These are phyloP conservation scores for Leuctra nigra DNA, from an alignment of 2,888 invertebrate genomes.

Conservation along the genomic window DNA sequence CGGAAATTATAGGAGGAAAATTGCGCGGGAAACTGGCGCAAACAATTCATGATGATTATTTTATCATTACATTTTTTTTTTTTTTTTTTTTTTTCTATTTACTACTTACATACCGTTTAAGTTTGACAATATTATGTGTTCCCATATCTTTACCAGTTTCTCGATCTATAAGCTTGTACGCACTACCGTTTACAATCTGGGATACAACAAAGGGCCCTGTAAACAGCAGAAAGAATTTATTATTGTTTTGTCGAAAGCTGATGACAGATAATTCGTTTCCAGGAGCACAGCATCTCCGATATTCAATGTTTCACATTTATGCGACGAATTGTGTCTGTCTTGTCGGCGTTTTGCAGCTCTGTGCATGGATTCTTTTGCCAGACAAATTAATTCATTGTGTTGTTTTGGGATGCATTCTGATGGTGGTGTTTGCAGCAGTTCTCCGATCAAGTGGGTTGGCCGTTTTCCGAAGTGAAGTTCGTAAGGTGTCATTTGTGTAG, in stretches of 20 bases:
- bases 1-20: too few species aligned
- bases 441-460: not conserved
- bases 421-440: not conserved
- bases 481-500: slow-evolving; percentile 25
- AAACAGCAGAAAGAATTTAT: not conserved
- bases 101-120: not conserved
- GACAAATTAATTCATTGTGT: not conserved
- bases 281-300: not conserved
- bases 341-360: not conserved
- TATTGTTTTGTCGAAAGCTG: not conserved
- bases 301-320: not conserved
- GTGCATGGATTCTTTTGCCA: not conserved
- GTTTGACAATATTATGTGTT: not conserved
- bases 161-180: not conserved
- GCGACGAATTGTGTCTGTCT: not conserved
- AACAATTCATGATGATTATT: not conserved
- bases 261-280: not conserved
- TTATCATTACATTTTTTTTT: not conserved
- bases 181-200: not conserved
- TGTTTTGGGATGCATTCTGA: too few species aligned
- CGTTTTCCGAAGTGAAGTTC: not conserved
- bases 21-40: too few species aligned
- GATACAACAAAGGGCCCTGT: not conserved
- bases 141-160: not conserved
- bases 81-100: not conserved